Evolutionary conservation across 2,797 vertebrate species (phyloP), one percentile per base, ranked within the genome.

Genomic region (Pitangus sulphuratus): DNA sequence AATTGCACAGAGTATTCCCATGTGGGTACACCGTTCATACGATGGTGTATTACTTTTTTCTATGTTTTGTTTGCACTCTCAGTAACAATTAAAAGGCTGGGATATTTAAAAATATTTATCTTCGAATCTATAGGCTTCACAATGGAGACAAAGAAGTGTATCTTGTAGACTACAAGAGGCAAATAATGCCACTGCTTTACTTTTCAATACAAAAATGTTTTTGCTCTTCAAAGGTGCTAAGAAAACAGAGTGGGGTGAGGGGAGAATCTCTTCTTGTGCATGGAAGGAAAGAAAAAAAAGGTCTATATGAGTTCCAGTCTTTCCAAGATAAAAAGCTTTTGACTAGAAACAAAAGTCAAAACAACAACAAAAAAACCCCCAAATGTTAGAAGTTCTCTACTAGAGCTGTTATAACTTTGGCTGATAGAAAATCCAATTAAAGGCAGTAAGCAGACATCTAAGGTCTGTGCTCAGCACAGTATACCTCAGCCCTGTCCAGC

Each of bases 191-290:
- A 68, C 20, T 66, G 31, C 16, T 14, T 79, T 51, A 61, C 33
- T 84, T 33, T 51, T 69, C 44, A 80, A 39, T 26, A 57, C 31
- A 68, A 33, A 80, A 72, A 28, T 47, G 39, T 53, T 80, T 80
- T 94, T 33, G 21, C 20, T 71, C 8, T 76, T 71, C 53, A 53
- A 70, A 65, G 20, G 11, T 56, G 30, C 15, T 50, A 66, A 42
- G 33, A 56, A 68, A 76, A 37, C 12, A 37, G 66, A 53, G 10
- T 2, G 1, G 2, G 5, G 2, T 9, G 5, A 16, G 3, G 6
- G 11, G 6, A 12, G 4, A 83, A 54, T n/a, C 53, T n/a, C 69
- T 56, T 10, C 24, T 84, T 77, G 19, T 39, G 58, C 5, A 24
- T 2, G 18, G 57, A 80, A 48, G 18, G 8, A 31, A 62, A 66